Evolutionary conservation across 1,140 invertebrate genomes (phyloP).

Genomic region (Alviniconcha marisindica): DNA sequence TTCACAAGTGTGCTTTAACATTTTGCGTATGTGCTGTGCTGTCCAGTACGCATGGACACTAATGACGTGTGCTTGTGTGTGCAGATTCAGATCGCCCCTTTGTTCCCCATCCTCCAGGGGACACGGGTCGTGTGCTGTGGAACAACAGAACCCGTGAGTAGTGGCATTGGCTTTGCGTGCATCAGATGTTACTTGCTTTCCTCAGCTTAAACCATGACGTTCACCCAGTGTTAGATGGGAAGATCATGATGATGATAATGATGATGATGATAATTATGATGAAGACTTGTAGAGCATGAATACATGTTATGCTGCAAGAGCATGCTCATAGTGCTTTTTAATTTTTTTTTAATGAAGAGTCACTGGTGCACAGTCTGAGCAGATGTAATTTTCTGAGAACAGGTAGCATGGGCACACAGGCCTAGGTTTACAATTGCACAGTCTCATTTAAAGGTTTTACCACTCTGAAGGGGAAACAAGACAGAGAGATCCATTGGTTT

Average conservation of each 20-base stretch:
- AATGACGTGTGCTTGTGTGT: too few species aligned
- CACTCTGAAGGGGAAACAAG: background rate
- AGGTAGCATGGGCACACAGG: too few species aligned
- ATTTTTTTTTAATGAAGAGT: too few species aligned
- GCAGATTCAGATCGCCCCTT: background rate
- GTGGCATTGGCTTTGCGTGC: background rate
- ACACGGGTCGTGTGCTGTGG: background rate
- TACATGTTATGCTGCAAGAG: background rate
- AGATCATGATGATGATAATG: background rate
- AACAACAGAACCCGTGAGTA: conserved; percentile 7
- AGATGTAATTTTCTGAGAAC: too few species aligned
- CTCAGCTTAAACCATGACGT: background rate
- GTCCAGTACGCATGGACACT: too few species aligned
- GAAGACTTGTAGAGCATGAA: background rate
- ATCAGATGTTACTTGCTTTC: background rate
- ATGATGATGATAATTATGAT: background rate
- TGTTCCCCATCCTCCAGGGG: background rate
- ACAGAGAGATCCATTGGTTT: background rate
- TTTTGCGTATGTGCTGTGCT: too few species aligned
- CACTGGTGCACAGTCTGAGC: too few species aligned
- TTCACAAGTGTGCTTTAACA: too few species aligned
- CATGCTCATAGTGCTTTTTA: background rate
- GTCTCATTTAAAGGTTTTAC: background rate
- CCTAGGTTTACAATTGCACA: background rate
- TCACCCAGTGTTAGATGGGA: background rate